Percentiles rank a stretch among this genome's conserved stretches.
Evolutionary conservation across 2,888 invertebrate genomes (phyloP).

Genomic region (Poecilobothrus nobilitatus): DNA sequence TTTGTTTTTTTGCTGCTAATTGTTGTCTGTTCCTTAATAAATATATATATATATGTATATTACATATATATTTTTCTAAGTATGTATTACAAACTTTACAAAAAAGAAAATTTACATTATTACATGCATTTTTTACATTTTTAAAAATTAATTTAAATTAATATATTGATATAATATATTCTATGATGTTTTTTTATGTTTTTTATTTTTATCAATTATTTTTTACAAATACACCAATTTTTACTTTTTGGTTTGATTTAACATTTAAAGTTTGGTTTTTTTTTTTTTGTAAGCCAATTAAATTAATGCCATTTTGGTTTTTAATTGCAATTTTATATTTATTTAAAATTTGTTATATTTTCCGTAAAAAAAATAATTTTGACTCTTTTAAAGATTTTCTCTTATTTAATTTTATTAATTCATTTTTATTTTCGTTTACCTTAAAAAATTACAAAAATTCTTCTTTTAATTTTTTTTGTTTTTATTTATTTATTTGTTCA

Average conservation of each 20-base stretch:
- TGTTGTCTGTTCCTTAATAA: background rate
- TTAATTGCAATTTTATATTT: background rate
- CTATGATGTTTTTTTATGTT: too few relatives aligned
- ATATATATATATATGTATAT: background rate
- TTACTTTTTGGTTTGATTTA: too few relatives aligned
- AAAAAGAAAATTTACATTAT: background rate
- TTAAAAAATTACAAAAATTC: slow-evolving; percentile 1
- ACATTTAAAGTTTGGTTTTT: too few relatives aligned
- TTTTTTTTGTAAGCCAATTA: background rate
- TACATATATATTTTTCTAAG: background rate
- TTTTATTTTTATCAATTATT: too few relatives aligned
- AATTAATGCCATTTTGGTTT: background rate
- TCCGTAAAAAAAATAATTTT: slow-evolving; percentile 1
- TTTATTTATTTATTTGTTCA: too few relatives aligned
- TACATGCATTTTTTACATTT: background rate
- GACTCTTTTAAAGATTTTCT: background rate
- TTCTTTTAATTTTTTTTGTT: background rate
- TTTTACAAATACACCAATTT: too few relatives aligned
- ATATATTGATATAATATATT: too few relatives aligned
- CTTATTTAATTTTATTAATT: background rate
- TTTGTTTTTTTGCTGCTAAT: too few relatives aligned
- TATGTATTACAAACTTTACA: background rate
- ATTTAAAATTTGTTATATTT: background rate
- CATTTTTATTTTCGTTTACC: background rate
- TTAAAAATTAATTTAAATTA: background rate